A percentile compares a stretch with the other conserved stretches of the same genome.
Conservation (phyloP, 1,140 invertebrate species). For the Globodera rostochiensis region DNA sequence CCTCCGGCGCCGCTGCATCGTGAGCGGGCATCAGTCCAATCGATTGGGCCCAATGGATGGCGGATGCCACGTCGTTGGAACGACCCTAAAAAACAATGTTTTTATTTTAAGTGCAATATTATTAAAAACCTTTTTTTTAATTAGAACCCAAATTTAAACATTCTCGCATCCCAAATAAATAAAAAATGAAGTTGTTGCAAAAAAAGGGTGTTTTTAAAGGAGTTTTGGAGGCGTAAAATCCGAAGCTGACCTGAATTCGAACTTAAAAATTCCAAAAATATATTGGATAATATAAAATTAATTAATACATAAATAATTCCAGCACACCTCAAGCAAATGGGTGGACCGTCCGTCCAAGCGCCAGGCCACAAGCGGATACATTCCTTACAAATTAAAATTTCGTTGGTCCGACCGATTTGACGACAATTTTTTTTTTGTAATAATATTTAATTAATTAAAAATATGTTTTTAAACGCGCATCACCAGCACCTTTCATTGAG, state of each 20-base stretch:
- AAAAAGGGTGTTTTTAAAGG: not conserved
- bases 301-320: not conserved
- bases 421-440: no score
- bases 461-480: slow-evolving; percentile 19
- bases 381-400: slow-evolving; percentile 65
- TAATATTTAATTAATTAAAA: slow-evolving; percentile 13
- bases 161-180: no score
- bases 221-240: not conserved
- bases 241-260: no score
- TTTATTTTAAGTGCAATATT: no score
- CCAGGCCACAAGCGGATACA: slow-evolving; percentile 87
- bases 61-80: slow-evolving; percentile 81
- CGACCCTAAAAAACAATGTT: slow-evolving; percentile 69
- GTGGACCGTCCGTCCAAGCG: slow-evolving; percentile 71
- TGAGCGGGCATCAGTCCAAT: slow-evolving; percentile 72
- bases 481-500: slow-evolving; percentile 70
- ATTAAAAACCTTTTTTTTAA: not conserved
- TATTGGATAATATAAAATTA: no score
- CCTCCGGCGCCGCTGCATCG: slow-evolving; percentile 72
- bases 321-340: slow-evolving; percentile 75
- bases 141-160: no score
- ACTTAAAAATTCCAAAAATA: no score
- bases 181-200: no score
- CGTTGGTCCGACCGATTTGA: not conserved
- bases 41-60: slow-evolving; percentile 82